Conservation (phyloP, 1,140 invertebrate genomes). For the Notospermus geniculatus region DNA sequence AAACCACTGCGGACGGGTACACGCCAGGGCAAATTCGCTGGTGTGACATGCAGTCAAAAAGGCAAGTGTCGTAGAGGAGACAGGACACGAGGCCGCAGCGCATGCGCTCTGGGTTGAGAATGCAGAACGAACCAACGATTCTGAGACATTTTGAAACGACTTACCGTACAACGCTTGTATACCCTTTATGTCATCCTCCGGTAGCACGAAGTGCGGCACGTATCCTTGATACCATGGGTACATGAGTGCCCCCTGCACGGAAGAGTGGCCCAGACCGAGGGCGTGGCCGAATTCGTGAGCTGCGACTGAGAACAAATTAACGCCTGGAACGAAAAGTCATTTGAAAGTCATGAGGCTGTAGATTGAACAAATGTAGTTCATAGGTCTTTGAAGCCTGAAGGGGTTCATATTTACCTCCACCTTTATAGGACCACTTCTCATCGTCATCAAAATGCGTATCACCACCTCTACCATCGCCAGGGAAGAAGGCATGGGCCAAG, state of each 20-base stretch:
- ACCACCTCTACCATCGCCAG: constrained; percentile 71
- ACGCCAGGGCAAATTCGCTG: too few species aligned
- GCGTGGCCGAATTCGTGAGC: constrained; percentile 94
- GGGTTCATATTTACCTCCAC: constrained; percentile 17
- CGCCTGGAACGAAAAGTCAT: constrained; percentile 46
- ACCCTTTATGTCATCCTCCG: constrained; percentile 82
- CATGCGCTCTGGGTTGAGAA: too few species aligned
- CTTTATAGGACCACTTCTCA: constrained; percentile 51
- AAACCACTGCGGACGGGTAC: too few species aligned
- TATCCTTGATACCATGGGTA: constrained; percentile 93
- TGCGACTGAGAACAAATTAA: constrained; percentile 80
- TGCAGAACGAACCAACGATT: too few species aligned
- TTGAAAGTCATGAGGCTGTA: too few species aligned
- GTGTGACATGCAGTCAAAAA: too few species aligned
- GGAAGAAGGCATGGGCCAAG: constrained; percentile 56
- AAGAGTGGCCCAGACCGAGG: constrained; percentile 85
- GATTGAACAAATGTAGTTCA: too few species aligned
- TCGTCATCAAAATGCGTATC: constrained; percentile 61
- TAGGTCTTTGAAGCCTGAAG: too few species aligned
- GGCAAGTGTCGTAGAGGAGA: too few species aligned
- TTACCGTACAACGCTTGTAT: constrained; percentile 65
- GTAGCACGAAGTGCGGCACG: constrained; percentile 71
- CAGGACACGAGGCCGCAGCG: too few species aligned
- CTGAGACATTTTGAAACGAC: constrained; percentile 10
- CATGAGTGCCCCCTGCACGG: constrained; percentile 85